Evolutionary conservation across 2,113 vertebrate genomes (phyloP).

Genomic region (Aphyosemion australe): DNA sequence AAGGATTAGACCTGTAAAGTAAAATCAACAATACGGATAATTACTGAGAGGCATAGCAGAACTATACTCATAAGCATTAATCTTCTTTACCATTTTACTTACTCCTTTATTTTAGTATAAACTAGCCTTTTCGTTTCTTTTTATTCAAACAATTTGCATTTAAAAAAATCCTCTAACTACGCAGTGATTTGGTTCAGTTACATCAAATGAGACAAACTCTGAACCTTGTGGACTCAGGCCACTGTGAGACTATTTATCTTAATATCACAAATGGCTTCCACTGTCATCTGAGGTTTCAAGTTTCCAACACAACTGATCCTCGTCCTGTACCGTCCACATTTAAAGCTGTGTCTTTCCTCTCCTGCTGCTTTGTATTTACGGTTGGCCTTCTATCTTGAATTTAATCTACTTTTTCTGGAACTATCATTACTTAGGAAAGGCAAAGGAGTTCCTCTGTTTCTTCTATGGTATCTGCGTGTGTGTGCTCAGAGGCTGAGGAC

Average conservation of each 20-base stretch:
- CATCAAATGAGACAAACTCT: slow-evolving; percentile 60
- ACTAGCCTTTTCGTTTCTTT: not conserved
- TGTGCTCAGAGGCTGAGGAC: slow-evolving; percentile 45
- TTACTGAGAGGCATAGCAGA: slow-evolving; percentile 25
- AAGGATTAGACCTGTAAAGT: slow-evolving; percentile 60
- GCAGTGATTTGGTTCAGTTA: slow-evolving; percentile 68
- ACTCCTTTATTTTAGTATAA: not conserved
- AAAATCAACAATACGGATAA: slow-evolving; percentile 72
- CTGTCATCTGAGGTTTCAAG: slow-evolving; percentile 80
- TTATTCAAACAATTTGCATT: slow-evolving; percentile 14
- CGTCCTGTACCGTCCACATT: slow-evolving; percentile 65
- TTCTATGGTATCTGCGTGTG: slow-evolving; percentile 54
- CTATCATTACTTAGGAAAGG: slow-evolving; percentile 41
- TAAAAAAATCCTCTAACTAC: slow-evolving; percentile 38
- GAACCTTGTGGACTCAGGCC: slow-evolving; percentile 57
- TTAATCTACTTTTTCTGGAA: slow-evolving; percentile 52
- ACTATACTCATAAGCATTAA: not conserved
- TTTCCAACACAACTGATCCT: slow-evolving; percentile 77
- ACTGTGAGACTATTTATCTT: slow-evolving; percentile 74
- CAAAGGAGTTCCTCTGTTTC: slow-evolving; percentile 22
- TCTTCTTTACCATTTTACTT: not conserved
- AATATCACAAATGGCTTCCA: slow-evolving; percentile 74
- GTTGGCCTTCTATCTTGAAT: slow-evolving; percentile 67
- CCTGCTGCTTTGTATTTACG: slow-evolving; percentile 78
- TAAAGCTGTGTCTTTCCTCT: slow-evolving; percentile 65